A percentile compares a stretch with the other conserved stretches of the same genome.
These are phyloP conservation scores for Lordiphosa collinella DNA, from an alignment of 1,140 invertebrate species.

Conservation along the genomic window DNA sequence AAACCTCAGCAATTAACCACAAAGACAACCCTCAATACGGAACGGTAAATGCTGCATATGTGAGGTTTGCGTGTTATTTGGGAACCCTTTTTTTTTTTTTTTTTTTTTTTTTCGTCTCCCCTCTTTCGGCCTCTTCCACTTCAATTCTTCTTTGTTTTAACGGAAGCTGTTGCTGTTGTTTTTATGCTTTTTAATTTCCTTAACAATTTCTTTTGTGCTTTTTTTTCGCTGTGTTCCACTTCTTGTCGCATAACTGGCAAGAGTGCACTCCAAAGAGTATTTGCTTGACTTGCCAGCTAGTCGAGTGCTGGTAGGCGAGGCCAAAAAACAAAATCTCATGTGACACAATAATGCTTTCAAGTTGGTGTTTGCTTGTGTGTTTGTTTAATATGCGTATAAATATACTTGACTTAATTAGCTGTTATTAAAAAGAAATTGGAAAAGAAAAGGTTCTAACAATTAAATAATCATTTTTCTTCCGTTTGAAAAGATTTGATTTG, in stretches of 20 bases:
- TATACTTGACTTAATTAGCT: conserved; percentile 71
- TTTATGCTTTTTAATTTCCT: conserved; percentile 78
- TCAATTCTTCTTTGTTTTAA: conserved; percentile 64
- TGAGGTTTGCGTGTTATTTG: conserved; percentile 44
- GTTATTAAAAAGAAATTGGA: conserved; percentile 73
- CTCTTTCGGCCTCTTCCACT: conserved; percentile 34
- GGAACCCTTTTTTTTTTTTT: conserved; percentile 50
- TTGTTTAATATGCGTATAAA: conserved; percentile 56
- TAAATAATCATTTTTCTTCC: conserved; percentile 62
- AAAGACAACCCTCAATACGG: too few relatives aligned
- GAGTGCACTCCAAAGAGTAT: conserved; percentile 67
- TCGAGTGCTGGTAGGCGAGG: neutral
- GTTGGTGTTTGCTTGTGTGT: conserved; percentile 32
- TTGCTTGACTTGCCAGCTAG: conserved; percentile 47
- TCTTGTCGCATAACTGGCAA: conserved; percentile 28
- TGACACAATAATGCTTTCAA: conserved; percentile 42
- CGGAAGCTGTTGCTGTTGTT: conserved; percentile 72
- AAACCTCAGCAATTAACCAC: too few relatives aligned
- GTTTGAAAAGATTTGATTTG: conserved; percentile 15
- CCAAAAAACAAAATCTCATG: conserved; percentile 35
- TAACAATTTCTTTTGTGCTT: conserved; percentile 75
- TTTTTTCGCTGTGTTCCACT: conserved; percentile 49
- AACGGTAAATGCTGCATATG: conserved; percentile 74
- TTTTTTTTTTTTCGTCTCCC: conserved; percentile 9
- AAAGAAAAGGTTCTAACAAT: conserved; percentile 46